phyloP scores from a whole-genome alignment of 2,797 vertebrate genomes.

The Stomatorhinus walkeri region DNA sequence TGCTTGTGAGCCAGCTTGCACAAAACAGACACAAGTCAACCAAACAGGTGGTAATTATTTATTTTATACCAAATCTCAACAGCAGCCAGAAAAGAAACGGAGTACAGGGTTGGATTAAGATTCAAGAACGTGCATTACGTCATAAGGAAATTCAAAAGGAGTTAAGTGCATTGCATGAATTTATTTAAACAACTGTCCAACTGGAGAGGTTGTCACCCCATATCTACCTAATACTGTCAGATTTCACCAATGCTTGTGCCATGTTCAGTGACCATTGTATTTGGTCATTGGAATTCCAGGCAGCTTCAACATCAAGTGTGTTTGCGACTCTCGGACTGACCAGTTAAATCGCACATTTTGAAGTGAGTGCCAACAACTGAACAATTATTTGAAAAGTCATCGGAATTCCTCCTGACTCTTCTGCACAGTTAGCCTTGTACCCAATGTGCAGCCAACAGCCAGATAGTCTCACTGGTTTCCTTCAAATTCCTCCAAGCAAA shows the following conservation, averaged over 20 bases:
- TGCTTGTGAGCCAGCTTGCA: background rate
- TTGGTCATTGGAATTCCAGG: background rate
- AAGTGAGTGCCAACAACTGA: background rate
- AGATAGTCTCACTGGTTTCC: background rate
- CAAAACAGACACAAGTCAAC: background rate
- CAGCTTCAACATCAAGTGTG: background rate
- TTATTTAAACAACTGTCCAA: background rate
- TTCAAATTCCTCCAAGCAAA: slow-evolving; percentile 3
- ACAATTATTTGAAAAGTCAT: background rate
- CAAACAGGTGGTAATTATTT: background rate
- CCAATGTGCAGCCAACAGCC: background rate
- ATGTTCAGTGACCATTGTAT: background rate
- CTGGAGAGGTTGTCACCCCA: background rate
- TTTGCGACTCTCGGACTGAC: background rate
- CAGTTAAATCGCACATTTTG: background rate
- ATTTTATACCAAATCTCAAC: slow-evolving; percentile 7
- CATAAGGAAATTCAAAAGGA: background rate
- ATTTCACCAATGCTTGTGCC: background rate
- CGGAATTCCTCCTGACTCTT: background rate
- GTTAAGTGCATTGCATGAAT: background rate
- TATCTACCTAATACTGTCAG: background rate
- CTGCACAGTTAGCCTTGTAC: background rate
- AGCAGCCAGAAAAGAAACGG: background rate
- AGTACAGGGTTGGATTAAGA: background rate
- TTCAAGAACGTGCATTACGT: background rate